Conservation (phyloP, 2,888 invertebrate genomes). For the Standfussiana lucernea region DNA sequence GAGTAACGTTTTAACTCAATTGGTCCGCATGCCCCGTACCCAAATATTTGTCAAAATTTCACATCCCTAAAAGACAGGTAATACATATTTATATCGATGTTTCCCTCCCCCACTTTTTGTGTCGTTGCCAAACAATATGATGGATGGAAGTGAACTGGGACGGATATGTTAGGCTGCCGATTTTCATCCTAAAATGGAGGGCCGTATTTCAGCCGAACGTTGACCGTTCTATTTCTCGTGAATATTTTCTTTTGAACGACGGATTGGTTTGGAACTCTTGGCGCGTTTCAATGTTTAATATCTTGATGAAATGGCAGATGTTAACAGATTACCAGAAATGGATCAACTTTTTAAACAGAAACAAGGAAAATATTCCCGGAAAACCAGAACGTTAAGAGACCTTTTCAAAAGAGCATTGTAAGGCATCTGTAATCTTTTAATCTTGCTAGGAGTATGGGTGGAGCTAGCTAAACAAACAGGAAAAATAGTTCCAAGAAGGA, state of each 20-base stretch:
- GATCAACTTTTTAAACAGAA: not conserved
- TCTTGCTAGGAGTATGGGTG: not conserved
- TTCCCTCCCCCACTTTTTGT: slow-evolving; percentile 39
- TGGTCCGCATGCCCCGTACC: slow-evolving; percentile 4
- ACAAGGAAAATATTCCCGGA: not conserved
- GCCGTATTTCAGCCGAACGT: slow-evolving; percentile 9
- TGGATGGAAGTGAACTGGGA: slow-evolving; percentile 55
- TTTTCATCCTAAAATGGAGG: slow-evolving; percentile 35
- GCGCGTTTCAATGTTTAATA: not conserved
- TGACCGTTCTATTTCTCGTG: slow-evolving; percentile 41
- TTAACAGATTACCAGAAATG: not conserved
- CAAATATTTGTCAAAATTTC: slow-evolving; percentile 45
- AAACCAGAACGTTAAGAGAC: not conserved
- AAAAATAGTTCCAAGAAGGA: not conserved
- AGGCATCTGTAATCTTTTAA: slow-evolving; percentile 28
- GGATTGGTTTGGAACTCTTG: slow-evolving; percentile 8
- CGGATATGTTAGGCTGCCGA: slow-evolving; percentile 31
- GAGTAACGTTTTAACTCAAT: slow-evolving; percentile 32
- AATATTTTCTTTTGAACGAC: slow-evolving; percentile 25
- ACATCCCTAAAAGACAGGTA: slow-evolving; percentile 49
- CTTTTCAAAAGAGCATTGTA: slow-evolving; percentile 14
- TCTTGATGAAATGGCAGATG: not conserved
- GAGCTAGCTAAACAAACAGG: not conserved
- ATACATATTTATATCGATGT: slow-evolving; percentile 55
- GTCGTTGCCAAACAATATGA: slow-evolving; percentile 61